Evolutionary conservation across 2,797 vertebrate species (phyloP).

Genomic region (Danio choprae): DNA sequence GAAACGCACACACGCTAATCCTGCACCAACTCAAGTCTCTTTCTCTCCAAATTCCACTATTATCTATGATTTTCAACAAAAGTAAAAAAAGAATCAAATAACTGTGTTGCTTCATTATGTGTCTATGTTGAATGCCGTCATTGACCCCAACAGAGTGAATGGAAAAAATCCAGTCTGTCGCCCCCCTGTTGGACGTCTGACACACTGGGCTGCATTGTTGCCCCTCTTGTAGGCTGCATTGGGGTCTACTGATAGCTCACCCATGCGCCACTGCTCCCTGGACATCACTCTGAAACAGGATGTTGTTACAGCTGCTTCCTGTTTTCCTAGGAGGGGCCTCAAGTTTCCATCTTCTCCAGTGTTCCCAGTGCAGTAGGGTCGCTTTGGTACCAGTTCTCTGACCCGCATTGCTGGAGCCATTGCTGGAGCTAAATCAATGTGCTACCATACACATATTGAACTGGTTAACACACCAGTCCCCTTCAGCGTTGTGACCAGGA

Average conservation of each 20-base stretch:
- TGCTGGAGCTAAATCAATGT: slow-evolving; percentile 15
- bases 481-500: neutral
- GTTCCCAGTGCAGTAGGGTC: slow-evolving; percentile 31
- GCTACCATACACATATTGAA: slow-evolving; percentile 19
- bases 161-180: slow-evolving; percentile 64
- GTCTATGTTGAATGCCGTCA: slow-evolving; percentile 3
- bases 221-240: slow-evolving; percentile 19
- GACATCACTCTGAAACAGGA: slow-evolving; percentile 69
- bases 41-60: slow-evolving; percentile 6
- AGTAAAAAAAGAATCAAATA: neutral
- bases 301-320: slow-evolving; percentile 83
- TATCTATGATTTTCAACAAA: neutral
- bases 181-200: slow-evolving; percentile 53
- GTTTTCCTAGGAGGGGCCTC: slow-evolving; percentile 63
- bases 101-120: slow-evolving; percentile 16
- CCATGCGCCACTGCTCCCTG: slow-evolving; percentile 55
- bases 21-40: neutral
- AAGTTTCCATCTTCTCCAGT: slow-evolving; percentile 52
- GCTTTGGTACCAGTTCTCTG: slow-evolving; percentile 9
- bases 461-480: neutral
- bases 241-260: slow-evolving; percentile 54
- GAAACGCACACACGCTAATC: neutral
- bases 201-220: slow-evolving; percentile 71
- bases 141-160: slow-evolving; percentile 31
- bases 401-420: slow-evolving; percentile 13